phyloP scores from a whole-genome alignment of 2,113 vertebrate genomes.

The Silurus glanis region DNA sequence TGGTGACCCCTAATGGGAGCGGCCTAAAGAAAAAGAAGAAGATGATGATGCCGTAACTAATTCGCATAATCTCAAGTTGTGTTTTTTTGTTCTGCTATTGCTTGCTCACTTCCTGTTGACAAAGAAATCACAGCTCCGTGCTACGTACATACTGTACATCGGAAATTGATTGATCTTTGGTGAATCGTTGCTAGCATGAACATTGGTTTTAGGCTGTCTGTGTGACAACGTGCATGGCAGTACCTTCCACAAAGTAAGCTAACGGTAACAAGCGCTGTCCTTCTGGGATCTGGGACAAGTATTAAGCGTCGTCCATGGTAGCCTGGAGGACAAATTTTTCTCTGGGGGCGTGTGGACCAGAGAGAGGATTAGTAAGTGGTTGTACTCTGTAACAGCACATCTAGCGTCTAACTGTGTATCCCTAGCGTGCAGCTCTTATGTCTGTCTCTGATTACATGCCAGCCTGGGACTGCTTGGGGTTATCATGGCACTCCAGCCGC shows the following conservation, averaged over 20 bases:
- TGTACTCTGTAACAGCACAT: background rate
- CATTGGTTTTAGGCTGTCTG: background rate
- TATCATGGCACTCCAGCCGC: constrained; percentile 14
- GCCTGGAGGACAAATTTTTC: constrained; percentile 22
- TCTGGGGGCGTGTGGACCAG: background rate
- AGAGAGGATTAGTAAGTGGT: constrained; percentile 16
- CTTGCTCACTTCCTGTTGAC: background rate
- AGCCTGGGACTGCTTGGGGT: constrained; percentile 4
- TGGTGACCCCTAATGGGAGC: no score
- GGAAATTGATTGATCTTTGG: background rate
- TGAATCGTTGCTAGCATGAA: background rate
- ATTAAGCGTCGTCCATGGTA: background rate
- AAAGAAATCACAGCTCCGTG: background rate
- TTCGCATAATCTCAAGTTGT: background rate
- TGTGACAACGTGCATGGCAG: background rate
- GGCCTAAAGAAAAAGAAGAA: no score
- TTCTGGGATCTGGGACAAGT: background rate
- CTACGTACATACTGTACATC: background rate
- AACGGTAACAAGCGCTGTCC: background rate
- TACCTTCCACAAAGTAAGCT: background rate
- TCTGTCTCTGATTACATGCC: constrained; percentile 22
- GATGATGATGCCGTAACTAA: background rate
- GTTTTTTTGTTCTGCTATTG: background rate
- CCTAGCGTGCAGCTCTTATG: constrained; percentile 14
- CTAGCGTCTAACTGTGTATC: background rate